Percentiles rank a stretch among this genome's conserved stretches.
Evolutionary conservation across 2,797 vertebrate species (phyloP).

Genomic region (Tokudaia tokunoshimensis): DNA sequence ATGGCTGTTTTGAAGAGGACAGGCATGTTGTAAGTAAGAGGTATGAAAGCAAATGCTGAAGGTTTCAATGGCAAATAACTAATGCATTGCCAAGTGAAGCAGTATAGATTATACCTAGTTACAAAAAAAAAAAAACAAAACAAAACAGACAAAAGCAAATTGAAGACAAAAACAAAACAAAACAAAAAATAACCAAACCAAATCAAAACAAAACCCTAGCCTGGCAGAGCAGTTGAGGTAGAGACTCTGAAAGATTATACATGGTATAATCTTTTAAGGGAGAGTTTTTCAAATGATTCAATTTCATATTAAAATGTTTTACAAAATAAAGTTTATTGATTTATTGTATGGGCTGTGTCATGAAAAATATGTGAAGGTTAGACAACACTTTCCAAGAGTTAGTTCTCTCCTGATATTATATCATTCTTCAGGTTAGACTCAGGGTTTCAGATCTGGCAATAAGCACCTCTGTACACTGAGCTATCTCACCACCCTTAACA

Average conservation of each 20-base stretch:
- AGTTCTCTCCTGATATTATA: not conserved
- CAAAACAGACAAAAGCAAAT: too few relatives aligned
- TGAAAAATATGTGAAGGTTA: not conserved
- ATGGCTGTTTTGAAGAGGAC: not conserved
- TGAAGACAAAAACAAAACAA: too few relatives aligned
- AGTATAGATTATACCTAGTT: not conserved
- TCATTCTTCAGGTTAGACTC: not conserved
- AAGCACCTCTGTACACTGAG: not conserved
- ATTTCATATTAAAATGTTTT: too few relatives aligned
- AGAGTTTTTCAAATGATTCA: not conserved
- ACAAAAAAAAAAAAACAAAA: not conserved
- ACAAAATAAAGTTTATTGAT: not conserved
- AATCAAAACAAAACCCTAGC: too few relatives aligned
- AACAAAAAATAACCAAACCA: too few relatives aligned
- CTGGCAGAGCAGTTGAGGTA: not conserved
- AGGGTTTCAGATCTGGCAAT: not conserved
- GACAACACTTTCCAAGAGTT: not conserved
- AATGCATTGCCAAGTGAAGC: not conserved
- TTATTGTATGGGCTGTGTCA: too few relatives aligned
- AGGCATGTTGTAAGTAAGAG: not conserved
- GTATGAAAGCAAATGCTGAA: not conserved
- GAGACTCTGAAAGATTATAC: not conserved
- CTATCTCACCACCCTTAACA: not conserved
- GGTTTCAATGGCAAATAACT: accelerated
- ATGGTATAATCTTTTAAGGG: not conserved